Evolutionary conservation across 2,797 vertebrate genomes (phyloP), one percentile per base, ranked within the genome.

Genomic region (Toxotes lorentzi): DNA sequence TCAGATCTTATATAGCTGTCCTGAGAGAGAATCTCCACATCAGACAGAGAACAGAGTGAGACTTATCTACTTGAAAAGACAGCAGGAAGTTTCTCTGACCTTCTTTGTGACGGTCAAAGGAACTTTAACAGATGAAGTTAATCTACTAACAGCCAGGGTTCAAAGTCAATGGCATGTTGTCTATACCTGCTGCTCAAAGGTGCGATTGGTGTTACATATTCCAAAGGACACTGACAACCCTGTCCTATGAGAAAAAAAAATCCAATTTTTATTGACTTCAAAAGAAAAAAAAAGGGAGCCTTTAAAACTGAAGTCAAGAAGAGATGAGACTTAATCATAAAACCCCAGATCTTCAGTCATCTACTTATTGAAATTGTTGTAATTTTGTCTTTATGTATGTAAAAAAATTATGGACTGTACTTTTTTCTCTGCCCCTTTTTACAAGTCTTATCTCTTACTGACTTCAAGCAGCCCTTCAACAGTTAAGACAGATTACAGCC

Each of bases 161-260:
- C 84, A 89, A 81, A 87, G 86, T 90, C 85, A 85, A 27, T 34
- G 13, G 38, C 74, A 72, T 87, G 70, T 81, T 86, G 85, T 84
- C 81, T 86, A 70, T 69, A 78, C 64, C 71, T 57, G 78, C 85
- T 85, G 86, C 79, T 65, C 77, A 89, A 75, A 68, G 75, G 86
- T 77, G 80, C 62, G 72, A 87, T 77, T 81, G 76, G 21, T 63
- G 48, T 85, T 77, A 63, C 76, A 89, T 67, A 57, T 82, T 86
- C 76, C 73, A 87, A 91, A 91, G 85, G 86, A 85, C 86, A 86
- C 40, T 1, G 66, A 80, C 56, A 86, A 85, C 80, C 38, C 27
- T 21, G 78, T 71, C 67, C 70, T 38, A 35, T 60, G 5, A 66
- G 66, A 54, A 75, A 59, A 75, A 59, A 76, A 71, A 54, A 53